A percentile compares a stretch with the other conserved stretches of the same genome.
These are phyloP conservation scores for Mesodorylaimus sp. DNA, from an alignment of 2,888 invertebrate species.

Conservation along the genomic window DNA sequence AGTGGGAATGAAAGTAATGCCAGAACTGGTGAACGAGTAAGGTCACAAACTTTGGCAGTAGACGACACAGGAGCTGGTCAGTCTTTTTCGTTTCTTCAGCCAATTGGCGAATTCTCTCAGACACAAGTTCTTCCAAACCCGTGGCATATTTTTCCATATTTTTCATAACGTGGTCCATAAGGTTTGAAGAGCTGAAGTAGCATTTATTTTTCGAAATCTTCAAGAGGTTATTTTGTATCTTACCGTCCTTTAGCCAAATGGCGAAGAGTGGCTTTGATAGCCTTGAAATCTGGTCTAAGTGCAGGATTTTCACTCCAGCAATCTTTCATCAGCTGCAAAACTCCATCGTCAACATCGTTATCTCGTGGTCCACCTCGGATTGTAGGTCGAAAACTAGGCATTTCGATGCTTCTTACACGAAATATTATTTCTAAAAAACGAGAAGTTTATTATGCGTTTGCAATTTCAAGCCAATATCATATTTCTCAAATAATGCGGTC, in stretches of 20 bases:
- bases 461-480: too few relatives aligned
- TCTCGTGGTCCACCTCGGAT: too few relatives aligned
- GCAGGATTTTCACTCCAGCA: slow-evolving; percentile 7
- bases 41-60: slow-evolving; percentile 7
- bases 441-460: too few relatives aligned
- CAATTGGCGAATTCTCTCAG: not conserved
- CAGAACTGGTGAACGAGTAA: too few relatives aligned
- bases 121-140: slow-evolving; percentile 5
- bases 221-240: too few relatives aligned
- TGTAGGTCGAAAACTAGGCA: slow-evolving; percentile 8
- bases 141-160: slow-evolving; percentile 6
- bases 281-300: slow-evolving; percentile 4
- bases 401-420: slow-evolving; percentile 6
- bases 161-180: slow-evolving; percentile 10
- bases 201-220: too few relatives aligned
- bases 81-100: slow-evolving; percentile 8
- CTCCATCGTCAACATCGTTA: not conserved
- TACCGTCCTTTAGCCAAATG: slow-evolving; percentile 2
- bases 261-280: not conserved
- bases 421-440: slow-evolving; percentile 2
- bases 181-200: slow-evolving; percentile 3
- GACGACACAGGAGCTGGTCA: slow-evolving; percentile 9
- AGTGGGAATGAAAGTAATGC: too few relatives aligned
- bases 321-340: slow-evolving; percentile 4
- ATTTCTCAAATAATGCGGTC: too few relatives aligned